Evolutionary conservation across 2,888 invertebrate genomes (phyloP), one percentile per base, ranked within the genome.

Genomic region (Hypena proboscidalis): DNA sequence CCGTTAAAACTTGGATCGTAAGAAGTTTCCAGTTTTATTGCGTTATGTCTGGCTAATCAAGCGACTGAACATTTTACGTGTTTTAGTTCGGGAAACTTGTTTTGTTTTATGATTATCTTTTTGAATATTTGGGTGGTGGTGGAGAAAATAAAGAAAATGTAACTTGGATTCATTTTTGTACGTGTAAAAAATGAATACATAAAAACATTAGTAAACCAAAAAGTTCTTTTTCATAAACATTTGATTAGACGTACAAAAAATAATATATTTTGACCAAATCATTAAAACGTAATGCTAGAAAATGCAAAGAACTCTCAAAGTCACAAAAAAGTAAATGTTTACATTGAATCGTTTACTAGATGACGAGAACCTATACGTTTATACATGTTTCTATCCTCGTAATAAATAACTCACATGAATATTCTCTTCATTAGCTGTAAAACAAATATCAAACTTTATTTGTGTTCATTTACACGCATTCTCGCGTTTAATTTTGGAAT

Each of bases 1-100:
- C 60, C 58, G 59, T 67, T 61, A 44, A 45, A 75, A 75, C 67
- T 73, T 71, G 46, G 45, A 49, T 63, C 63, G 57, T 70, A 67
- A 72, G 65, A 55, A 57, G 58, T 70, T 59, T 39, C 14, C 17
- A 11, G 34, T 34, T 41, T 40, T 37, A 40, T 51, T 44, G 41
- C 34, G 44, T 42, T 46, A 32, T 45, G 19, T 32, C 13, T 35
- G 25, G 25, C 37, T 58, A 45, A 57, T 58, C 44, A 43, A 36
- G 50, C 34, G n/a, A n/a, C n/a, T n/a, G n/a, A n/a, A n/a, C n/a
- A n/a, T 29, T 22, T 30, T 14, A 42, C 36, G 22, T 51, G 48
- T 39, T 31, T 53, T 5, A 17, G 23, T 25, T 4, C 21, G 4
- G 21, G 4, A 17, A 17, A 17, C 17, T 17, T 17, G 8, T 19